Evolutionary conservation across 2,797 vertebrate species (phyloP), one percentile per base, ranked within the genome.

Genomic region (Pantherophis alleghaniensis): DNA sequence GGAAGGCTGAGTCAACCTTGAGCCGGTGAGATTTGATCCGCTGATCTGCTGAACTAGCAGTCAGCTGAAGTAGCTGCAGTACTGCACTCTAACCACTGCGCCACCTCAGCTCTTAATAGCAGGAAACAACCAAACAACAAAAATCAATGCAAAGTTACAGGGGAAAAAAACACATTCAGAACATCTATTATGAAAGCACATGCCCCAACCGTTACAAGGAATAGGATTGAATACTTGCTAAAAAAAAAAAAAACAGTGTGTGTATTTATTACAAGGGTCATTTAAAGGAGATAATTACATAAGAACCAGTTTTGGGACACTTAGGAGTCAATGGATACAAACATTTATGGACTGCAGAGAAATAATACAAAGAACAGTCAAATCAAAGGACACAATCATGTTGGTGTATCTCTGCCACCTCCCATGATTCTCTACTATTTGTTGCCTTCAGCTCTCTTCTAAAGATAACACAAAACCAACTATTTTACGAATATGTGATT

Each of bases 381-480:
- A 47, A 1, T 10, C 14, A 90, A 94, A 95, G 92, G 89, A 94
- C n/a, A 57, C 55, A 66, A 94, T 92, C 55, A 3, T 42, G 18
- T 42, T 79, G 55, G 59, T 0, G 2, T 0, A 7, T 91, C 93
- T 92, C 90, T 94, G 94, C 1, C 42, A 61, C 93, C 90, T 93
- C 90, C 32, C 4, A 53, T 92, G 92, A 95, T 94, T 83, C 59
- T 37, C 0, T 60, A 94, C 87, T 79, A 47, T 91, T 10, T 92
- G 93, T 66, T 53, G 28, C 63, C 26, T 20, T 20, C 47, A 60
- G 5, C 42, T 37, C 69, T 42, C 63, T 28, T 89, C 94, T 63
- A 93, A 93, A 51, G 92, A 95, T 93, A 61, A 93, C 24, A 63
- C 95, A 91, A 95, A 95, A 95, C 94, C 95, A 95, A 94, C 95